These are phyloP conservation scores for Coelinius sp. DNA, from an alignment of 2,888 invertebrate genomes.

Conservation along the genomic window DNA sequence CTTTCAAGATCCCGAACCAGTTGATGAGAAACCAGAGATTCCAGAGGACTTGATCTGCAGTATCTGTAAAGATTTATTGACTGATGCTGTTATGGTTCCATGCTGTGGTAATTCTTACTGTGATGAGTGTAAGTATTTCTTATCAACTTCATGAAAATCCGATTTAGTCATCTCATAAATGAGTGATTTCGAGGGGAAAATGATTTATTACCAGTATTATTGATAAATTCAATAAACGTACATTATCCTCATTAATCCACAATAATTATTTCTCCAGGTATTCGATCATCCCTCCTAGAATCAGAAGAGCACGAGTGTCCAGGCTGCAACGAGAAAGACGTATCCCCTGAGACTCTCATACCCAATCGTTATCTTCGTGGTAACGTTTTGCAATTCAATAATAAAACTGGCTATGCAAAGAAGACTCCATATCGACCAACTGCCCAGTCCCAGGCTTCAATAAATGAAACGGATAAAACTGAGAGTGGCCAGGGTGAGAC, in stretches of 20 bases:
- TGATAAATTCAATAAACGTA: neutral
- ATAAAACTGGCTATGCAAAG: slow-evolving; percentile 90
- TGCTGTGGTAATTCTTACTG: slow-evolving; percentile 99
- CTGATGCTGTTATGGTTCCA: slow-evolving; percentile 97
- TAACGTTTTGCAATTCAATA: slow-evolving; percentile 90
- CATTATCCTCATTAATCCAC: neutral
- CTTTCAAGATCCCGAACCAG: slow-evolving; percentile 73
- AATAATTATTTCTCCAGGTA: slow-evolving; percentile 75
- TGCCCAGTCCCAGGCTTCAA: slow-evolving; percentile 19
- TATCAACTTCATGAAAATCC: neutral
- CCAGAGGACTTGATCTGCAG: slow-evolving; percentile 94
- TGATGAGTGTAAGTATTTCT: slow-evolving; percentile 89
- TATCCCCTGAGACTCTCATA: slow-evolving; percentile 92
- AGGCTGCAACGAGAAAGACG: slow-evolving; percentile 92
- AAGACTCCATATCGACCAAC: slow-evolving; percentile 63
- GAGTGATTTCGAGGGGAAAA: too few relatives aligned
- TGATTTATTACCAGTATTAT: too few relatives aligned
- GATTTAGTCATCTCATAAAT: too few relatives aligned
- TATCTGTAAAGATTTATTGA: slow-evolving; percentile 91
- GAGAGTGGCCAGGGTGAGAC: neutral
- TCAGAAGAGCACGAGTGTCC: slow-evolving; percentile 97
- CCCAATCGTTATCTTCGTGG: slow-evolving; percentile 93
- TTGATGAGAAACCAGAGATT: slow-evolving; percentile 78
- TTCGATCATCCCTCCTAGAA: slow-evolving; percentile 88
- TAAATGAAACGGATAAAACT: slow-evolving; percentile 10